These are phyloP conservation scores for Zophobas atratus DNA, from an alignment of 1,140 invertebrate species.

Conservation along the genomic window DNA sequence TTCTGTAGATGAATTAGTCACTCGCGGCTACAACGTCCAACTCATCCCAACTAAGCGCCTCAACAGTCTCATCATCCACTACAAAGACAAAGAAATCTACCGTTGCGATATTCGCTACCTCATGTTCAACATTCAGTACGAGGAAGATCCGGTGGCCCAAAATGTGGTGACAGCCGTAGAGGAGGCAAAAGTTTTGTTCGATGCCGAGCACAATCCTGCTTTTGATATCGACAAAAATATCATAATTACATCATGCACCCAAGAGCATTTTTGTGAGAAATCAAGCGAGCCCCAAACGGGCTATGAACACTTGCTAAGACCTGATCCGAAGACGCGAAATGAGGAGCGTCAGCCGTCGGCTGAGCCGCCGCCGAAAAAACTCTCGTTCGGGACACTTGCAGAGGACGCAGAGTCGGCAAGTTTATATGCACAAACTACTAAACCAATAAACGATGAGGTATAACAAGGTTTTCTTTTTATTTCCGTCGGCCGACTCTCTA, in stretches of 20 bases:
- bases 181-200: slow-evolving; percentile 41
- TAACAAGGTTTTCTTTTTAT: no score
- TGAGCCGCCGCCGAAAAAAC: no score
- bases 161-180: slow-evolving; percentile 48
- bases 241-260: neutral
- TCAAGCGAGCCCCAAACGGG: no score
- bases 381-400: no score
- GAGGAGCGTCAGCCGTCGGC: no score
- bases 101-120: slow-evolving; percentile 58
- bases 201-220: neutral
- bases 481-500: no score
- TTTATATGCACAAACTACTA: no score
- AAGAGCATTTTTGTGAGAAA: no score
- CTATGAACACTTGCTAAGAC: no score
- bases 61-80: slow-evolving; percentile 57
- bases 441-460: no score
- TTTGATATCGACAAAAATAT: neutral
- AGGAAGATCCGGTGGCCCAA: slow-evolving; percentile 55
- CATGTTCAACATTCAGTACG: slow-evolving; percentile 55
- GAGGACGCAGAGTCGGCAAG: no score
- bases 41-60: slow-evolving; percentile 49
- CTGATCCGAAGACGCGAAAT: no score
- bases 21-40: slow-evolving; percentile 50
- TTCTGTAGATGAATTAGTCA: neutral
- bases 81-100: slow-evolving; percentile 54